Percentiles rank a stretch among this genome's conserved stretches.
These are phyloP conservation scores for Drosophila saltans DNA, from an alignment of 1,140 invertebrate genomes.

Conservation along the genomic window DNA sequence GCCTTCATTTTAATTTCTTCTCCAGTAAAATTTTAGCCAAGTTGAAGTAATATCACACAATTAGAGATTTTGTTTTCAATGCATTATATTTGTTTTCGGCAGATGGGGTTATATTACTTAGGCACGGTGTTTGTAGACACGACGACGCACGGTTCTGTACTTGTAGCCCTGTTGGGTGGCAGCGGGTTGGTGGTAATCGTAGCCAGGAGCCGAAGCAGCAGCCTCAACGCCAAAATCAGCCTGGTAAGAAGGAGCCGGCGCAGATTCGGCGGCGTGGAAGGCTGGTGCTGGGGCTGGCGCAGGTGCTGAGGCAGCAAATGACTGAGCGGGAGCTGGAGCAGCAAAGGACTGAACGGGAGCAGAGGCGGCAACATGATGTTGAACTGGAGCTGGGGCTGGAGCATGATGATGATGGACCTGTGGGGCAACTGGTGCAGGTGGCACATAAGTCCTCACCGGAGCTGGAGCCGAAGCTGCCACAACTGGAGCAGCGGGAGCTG, in stretches of 20 bases:
- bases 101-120: conserved; percentile 29
- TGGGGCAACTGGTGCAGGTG: conserved; percentile 32
- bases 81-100: conserved; percentile 33
- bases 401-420: conserved; percentile 22
- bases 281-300: conserved; percentile 43
- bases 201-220: conserved; percentile 62
- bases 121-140: conserved; percentile 64
- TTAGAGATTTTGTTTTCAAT: background rate
- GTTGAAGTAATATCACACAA: too few relatives aligned
- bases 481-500: conserved; percentile 23
- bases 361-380: conserved; percentile 38
- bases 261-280: conserved; percentile 32
- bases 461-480: conserved; percentile 40
- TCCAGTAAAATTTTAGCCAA: too few relatives aligned
- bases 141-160: conserved; percentile 69
- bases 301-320: conserved; percentile 40
- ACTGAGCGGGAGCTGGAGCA: conserved; percentile 42
- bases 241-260: conserved; percentile 52
- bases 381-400: conserved; percentile 43
- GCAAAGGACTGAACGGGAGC: conserved; percentile 39
- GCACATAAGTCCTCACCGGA: conserved; percentile 37
- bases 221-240: conserved; percentile 41
- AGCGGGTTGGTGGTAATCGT: conserved; percentile 54
- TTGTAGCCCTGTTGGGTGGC: conserved; percentile 56
- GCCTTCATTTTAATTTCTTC: too few relatives aligned